These are phyloP conservation scores for Idaea dimidiata DNA, from an alignment of 2,888 invertebrate genomes.

Conservation along the genomic window DNA sequence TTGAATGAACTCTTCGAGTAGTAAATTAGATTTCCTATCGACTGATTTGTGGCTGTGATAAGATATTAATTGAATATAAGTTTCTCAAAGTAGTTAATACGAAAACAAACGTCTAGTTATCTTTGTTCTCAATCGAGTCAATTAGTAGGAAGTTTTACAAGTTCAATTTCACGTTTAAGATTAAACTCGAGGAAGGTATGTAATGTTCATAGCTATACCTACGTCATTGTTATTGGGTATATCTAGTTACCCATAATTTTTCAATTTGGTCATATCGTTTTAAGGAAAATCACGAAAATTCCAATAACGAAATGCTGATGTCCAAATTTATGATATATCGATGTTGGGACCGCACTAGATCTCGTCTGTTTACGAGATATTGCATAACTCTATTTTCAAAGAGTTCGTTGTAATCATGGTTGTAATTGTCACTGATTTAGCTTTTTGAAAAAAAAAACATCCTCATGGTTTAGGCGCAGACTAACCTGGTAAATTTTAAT, in stretches of 20 bases:
- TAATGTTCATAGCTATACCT: slow-evolving; percentile 57
- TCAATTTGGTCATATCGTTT: slow-evolving; percentile 51
- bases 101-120: slow-evolving; percentile 57
- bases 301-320: slow-evolving; percentile 68
- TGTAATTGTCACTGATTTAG: neutral
- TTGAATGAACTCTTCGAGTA: slow-evolving; percentile 30
- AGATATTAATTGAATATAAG: slow-evolving; percentile 52
- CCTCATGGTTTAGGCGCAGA: no score
- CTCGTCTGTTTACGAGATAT: slow-evolving; percentile 74
- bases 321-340: slow-evolving; percentile 76
- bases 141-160: slow-evolving; percentile 57
- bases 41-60: slow-evolving; percentile 39
- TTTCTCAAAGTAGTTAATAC: slow-evolving; percentile 48
- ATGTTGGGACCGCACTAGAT: slow-evolving; percentile 46
- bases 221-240: slow-evolving; percentile 52
- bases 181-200: slow-evolving; percentile 40
- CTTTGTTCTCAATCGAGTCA: slow-evolving; percentile 54
- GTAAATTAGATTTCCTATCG: slow-evolving; percentile 47
- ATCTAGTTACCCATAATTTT: neutral
- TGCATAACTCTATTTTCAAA: slow-evolving; percentile 51
- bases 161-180: slow-evolving; percentile 69
- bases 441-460: neutral
- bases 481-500: no score
- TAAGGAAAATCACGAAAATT: slow-evolving; percentile 67
- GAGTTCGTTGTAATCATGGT: neutral